Percentiles rank a stretch among this genome's conserved stretches.
Evolutionary conservation across 2,113 vertebrate species (phyloP).

Genomic region (Cinclus cinclus): DNA sequence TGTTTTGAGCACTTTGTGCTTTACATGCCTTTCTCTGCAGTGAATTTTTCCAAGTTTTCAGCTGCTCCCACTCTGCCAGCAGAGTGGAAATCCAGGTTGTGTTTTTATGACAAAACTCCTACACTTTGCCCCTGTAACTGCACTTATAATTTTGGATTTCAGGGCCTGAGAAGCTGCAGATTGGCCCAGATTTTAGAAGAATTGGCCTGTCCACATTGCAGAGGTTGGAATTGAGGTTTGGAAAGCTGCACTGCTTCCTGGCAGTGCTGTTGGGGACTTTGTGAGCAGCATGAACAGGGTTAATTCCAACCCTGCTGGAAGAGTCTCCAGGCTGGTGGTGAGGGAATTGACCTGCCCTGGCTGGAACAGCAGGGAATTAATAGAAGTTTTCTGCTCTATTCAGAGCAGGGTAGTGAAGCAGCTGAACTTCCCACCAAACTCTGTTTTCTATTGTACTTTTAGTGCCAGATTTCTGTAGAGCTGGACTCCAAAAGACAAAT

Average conservation of each 20-base stretch:
- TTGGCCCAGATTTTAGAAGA: neutral
- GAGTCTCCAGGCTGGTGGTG: constrained; percentile 24
- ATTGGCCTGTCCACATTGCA: neutral
- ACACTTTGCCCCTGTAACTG: neutral
- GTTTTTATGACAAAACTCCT: neutral
- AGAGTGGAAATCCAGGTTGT: neutral
- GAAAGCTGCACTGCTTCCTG: neutral
- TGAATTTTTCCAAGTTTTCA: neutral
- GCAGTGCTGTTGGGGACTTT: neutral
- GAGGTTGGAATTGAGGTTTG: neutral
- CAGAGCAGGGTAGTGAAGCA: constrained; percentile 51
- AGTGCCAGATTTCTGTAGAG: constrained; percentile 34
- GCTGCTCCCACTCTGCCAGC: neutral
- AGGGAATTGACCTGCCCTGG: constrained; percentile 36
- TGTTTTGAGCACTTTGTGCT: neutral
- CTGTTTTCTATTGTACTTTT: constrained; percentile 61
- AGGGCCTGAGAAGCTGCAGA: neutral
- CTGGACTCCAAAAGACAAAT: constrained; percentile 22
- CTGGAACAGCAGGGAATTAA: constrained; percentile 65
- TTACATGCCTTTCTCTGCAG: neutral
- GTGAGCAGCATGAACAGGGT: neutral
- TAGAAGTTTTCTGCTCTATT: constrained; percentile 57
- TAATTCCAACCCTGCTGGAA: constrained; percentile 40
- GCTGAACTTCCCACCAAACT: constrained; percentile 65
- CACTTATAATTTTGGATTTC: neutral